These are phyloP conservation scores for Portunus trituberculatus DNA, from an alignment of 1,140 invertebrate species.

Conservation along the genomic window DNA sequence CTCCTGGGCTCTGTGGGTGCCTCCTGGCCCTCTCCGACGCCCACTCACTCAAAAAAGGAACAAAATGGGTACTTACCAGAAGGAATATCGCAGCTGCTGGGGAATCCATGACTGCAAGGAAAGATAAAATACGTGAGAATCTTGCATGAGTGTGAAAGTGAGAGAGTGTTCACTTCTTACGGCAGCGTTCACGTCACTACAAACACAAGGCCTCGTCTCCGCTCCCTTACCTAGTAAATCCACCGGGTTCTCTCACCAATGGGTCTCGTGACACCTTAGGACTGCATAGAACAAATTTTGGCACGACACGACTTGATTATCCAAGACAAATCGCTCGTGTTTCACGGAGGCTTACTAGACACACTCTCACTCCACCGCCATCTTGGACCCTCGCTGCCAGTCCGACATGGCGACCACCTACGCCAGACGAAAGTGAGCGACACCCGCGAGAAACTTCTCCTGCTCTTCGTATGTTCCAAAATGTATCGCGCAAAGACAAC, in stretches of 20 bases:
- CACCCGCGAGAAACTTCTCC: neutral
- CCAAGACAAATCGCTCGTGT: slow-evolving; percentile 67
- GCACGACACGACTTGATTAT: slow-evolving; percentile 65
- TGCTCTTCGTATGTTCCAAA: neutral
- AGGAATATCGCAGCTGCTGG: slow-evolving; percentile 70
- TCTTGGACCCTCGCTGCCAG: slow-evolving; percentile 63
- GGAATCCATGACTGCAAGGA: slow-evolving; percentile 74
- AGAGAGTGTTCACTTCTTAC: slow-evolving; percentile 51
- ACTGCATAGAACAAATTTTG: slow-evolving; percentile 60
- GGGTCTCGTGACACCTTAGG: slow-evolving; percentile 50
- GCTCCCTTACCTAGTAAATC: slow-evolving; percentile 72
- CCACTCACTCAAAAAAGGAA: neutral
- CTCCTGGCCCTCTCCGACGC: slow-evolving; percentile 17
- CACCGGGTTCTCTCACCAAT: slow-evolving; percentile 56
- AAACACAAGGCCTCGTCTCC: neutral
- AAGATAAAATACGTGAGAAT: slow-evolving; percentile 63
- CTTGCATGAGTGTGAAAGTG: slow-evolving; percentile 66
- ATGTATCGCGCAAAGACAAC: neutral
- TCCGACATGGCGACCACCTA: slow-evolving; percentile 66
- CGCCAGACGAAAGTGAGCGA: slow-evolving; percentile 72
- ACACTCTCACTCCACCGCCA: slow-evolving; percentile 72
- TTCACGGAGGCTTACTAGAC: slow-evolving; percentile 60
- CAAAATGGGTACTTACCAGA: slow-evolving; percentile 59
- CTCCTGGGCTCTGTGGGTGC: neutral
- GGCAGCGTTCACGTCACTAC: neutral